Conservation (phyloP, 2,113 vertebrate species). For the Arenaria interpres region DNA sequence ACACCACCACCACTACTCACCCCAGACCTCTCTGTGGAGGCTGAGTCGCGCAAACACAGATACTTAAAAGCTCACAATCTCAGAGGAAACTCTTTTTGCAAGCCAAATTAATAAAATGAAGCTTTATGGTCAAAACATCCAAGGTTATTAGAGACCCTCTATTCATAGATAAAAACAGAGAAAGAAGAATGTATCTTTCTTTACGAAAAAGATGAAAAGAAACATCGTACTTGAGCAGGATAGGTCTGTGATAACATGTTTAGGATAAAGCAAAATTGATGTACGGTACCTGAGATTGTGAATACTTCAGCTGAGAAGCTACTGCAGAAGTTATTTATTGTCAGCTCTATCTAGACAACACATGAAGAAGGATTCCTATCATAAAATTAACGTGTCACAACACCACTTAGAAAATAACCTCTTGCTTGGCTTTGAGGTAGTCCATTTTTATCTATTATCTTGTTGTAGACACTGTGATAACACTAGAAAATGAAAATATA, state of each 20-base stretch:
- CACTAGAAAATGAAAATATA: neutral
- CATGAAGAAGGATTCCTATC: neutral
- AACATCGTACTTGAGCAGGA: neutral
- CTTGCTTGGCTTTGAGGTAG: neutral
- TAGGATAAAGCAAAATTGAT: neutral
- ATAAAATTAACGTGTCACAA: neutral
- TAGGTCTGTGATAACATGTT: neutral
- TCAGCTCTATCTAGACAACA: neutral
- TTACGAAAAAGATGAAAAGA: neutral
- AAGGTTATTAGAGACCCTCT: neutral
- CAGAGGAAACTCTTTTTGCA: neutral
- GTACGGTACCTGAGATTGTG: neutral
- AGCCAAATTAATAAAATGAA: neutral
- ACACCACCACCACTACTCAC: neutral
- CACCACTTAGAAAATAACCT: neutral
- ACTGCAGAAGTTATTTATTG: neutral
- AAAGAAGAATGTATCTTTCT: neutral
- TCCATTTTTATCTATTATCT: neutral
- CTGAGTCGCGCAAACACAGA: neutral
- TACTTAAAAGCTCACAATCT: neutral
- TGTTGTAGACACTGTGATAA: neutral
- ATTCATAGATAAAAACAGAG: neutral
- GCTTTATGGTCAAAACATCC: neutral
- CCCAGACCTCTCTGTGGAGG: neutral
- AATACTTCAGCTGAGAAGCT: neutral